Evolutionary conservation across 2,797 vertebrate species (phyloP).

Genomic region (Leptatherina wallacei): DNA sequence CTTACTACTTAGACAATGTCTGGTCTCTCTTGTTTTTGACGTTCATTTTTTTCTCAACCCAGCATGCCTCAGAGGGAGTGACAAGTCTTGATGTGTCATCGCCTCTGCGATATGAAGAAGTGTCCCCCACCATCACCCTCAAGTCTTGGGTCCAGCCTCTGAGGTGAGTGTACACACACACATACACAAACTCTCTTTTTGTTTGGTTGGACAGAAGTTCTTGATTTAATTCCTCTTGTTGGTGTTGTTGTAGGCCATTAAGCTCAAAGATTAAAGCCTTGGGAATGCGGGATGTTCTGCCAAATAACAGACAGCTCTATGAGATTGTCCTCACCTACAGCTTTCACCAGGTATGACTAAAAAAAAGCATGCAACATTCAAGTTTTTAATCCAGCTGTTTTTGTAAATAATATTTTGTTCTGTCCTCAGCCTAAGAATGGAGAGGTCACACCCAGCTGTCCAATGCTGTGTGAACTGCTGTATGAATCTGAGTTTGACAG

Average conservation of each 20-base stretch:
- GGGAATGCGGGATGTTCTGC: slow-evolving; percentile 91
- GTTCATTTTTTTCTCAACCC: slow-evolving; percentile 11
- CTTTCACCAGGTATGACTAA: slow-evolving; percentile 91
- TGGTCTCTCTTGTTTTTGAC: slow-evolving; percentile 13
- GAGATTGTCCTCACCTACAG: slow-evolving; percentile 94
- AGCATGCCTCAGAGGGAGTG: slow-evolving; percentile 97
- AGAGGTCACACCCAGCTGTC: slow-evolving; percentile 97
- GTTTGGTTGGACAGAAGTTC: not conserved
- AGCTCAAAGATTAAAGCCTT: slow-evolving; percentile 94
- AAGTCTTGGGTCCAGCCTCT: slow-evolving; percentile 98
- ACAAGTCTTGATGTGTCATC: slow-evolving; percentile 93
- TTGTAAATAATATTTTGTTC: not conserved
- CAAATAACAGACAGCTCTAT: slow-evolving; percentile 96
- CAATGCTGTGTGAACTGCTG: slow-evolving; percentile 93
- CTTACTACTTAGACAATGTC: not conserved
- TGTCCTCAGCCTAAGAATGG: slow-evolving; percentile 92
- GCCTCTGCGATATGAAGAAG: slow-evolving; percentile 93
- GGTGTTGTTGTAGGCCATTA: slow-evolving; percentile 83
- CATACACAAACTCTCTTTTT: not conserved
- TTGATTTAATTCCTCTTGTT: not conserved
- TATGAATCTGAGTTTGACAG: slow-evolving; percentile 99
- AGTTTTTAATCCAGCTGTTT: not conserved
- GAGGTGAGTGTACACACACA: slow-evolving; percentile 79
- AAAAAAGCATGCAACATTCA: not conserved
- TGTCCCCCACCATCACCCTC: slow-evolving; percentile 92